Conservation (phyloP, 2,113 vertebrate genomes). For the Etheostoma cragini region DNA sequence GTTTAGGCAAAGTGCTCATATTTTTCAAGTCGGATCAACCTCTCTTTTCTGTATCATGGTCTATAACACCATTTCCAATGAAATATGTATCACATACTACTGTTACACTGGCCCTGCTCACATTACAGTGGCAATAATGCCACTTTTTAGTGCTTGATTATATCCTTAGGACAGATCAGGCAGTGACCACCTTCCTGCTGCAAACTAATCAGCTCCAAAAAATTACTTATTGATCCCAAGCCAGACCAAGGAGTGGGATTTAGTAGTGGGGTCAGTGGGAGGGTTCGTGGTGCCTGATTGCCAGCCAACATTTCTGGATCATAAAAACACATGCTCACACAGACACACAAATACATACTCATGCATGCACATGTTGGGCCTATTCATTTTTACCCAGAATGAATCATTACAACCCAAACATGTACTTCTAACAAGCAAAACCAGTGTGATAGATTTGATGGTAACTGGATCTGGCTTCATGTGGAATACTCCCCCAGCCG, state of each 20-base stretch:
- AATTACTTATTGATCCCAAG: conserved; percentile 99
- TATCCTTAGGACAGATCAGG: conserved; percentile 93
- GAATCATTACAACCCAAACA: conserved; percentile 70
- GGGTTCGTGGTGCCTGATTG: conserved; percentile 68
- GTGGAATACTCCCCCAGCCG: conserved; percentile 27
- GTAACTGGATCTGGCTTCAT: conserved; percentile 26
- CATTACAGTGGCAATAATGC: conserved; percentile 85
- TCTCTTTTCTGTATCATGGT: conserved; percentile 28
- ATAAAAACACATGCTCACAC: conserved; percentile 24
- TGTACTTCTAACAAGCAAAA: conserved; percentile 64
- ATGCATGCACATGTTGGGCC: conserved; percentile 18
- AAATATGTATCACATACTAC: conserved; percentile 54
- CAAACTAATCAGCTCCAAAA: conserved; percentile 99
- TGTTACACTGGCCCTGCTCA: conserved; percentile 54
- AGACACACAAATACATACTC: conserved; percentile 9
- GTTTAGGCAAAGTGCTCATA: background rate
- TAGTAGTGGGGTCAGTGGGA: conserved; percentile 87
- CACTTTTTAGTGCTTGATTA: conserved; percentile 94
- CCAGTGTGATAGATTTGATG: conserved; percentile 32
- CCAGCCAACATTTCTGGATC: conserved; percentile 55
- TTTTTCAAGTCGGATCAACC: conserved; percentile 2
- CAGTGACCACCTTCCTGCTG: conserved; percentile 89
- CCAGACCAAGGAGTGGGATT: conserved; percentile 81
- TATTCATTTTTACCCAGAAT: conserved; percentile 51
- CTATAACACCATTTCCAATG: conserved; percentile 32